Evolutionary conservation across 2,113 vertebrate species (phyloP).

Genomic region (Lepus americanus): DNA sequence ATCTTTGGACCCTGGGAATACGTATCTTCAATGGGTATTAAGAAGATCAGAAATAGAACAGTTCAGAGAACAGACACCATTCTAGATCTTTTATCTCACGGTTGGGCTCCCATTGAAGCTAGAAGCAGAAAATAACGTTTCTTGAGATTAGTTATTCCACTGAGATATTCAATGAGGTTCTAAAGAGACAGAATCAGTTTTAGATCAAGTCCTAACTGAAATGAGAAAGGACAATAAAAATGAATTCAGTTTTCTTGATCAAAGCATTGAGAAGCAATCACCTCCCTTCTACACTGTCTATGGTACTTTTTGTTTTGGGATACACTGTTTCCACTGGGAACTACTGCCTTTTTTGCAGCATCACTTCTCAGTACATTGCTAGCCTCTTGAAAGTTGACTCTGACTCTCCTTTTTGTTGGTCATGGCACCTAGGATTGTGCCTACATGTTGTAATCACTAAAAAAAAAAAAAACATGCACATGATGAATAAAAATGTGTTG

Average conservation of each 20-base stretch:
- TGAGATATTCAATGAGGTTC: not conserved
- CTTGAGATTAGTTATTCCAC: constrained; percentile 43
- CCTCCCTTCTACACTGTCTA: not conserved
- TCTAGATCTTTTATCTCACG: not conserved
- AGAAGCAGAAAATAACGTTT: not conserved
- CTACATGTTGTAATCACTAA: not conserved
- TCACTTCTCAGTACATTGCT: not conserved
- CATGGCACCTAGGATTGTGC: not conserved
- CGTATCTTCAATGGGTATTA: not conserved
- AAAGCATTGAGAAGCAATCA: not conserved
- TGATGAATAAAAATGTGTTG: not conserved
- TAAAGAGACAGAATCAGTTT: constrained; percentile 52
- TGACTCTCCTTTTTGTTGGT: not conserved
- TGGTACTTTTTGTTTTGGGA: not conserved
- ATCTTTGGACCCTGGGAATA: not conserved
- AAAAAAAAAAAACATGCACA: not conserved
- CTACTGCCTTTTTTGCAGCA: not conserved
- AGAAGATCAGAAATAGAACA: not conserved
- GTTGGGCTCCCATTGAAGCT: not conserved
- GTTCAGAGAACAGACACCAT: not conserved
- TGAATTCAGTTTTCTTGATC: not conserved
- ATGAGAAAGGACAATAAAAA: constrained; percentile 17
- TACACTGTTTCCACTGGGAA: not conserved
- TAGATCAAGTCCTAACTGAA: not conserved
- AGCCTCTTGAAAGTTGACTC: constrained; percentile 8